Percentiles rank a stretch among this genome's conserved stretches.
Evolutionary conservation across 2,797 vertebrate genomes (phyloP).

Genomic region (Falco cherrug): DNA sequence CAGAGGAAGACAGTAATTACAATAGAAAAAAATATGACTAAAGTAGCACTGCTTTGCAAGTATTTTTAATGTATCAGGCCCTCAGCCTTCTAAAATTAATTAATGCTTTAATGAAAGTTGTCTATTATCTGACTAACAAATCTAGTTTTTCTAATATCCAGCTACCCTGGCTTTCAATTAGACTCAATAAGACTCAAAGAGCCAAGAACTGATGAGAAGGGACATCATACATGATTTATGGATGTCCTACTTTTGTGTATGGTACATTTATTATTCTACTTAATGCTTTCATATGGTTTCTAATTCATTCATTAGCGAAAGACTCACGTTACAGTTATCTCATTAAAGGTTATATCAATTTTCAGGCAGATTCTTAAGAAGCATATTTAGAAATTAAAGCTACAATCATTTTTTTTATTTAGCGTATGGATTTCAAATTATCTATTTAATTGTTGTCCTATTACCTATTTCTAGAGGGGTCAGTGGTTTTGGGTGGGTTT

Average conservation of each 20-base stretch:
- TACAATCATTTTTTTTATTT: constrained; percentile 35
- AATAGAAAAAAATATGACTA: constrained; percentile 9
- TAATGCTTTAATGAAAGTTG: constrained; percentile 71
- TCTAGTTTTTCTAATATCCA: constrained; percentile 66
- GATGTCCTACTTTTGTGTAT: constrained; percentile 58
- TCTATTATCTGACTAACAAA: constrained; percentile 71
- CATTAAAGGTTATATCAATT: constrained; percentile 56
- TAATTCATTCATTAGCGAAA: constrained; percentile 61
- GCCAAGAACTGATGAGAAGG: constrained; percentile 55
- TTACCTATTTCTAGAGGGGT: not conserved
- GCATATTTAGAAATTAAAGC: constrained; percentile 49
- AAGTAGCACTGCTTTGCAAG: constrained; percentile 24
- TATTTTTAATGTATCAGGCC: constrained; percentile 45
- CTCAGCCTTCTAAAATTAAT: constrained; percentile 71
- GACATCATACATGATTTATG: constrained; percentile 71
- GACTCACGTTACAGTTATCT: constrained; percentile 54
- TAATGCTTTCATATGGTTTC: constrained; percentile 59
- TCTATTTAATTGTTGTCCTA: not conserved
- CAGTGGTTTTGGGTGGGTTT: not conserved
- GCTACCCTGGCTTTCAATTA: constrained; percentile 69
- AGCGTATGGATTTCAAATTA: constrained; percentile 35
- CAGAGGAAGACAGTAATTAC: constrained; percentile 57
- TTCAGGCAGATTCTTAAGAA: constrained; percentile 55
- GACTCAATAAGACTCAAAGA: constrained; percentile 54
- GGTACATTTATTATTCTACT: constrained; percentile 69